Percentiles rank a stretch among this genome's conserved stretches.
phyloP scores from a whole-genome alignment of 2,888 invertebrate species.

The Dicranocentrus wangi region DNA sequence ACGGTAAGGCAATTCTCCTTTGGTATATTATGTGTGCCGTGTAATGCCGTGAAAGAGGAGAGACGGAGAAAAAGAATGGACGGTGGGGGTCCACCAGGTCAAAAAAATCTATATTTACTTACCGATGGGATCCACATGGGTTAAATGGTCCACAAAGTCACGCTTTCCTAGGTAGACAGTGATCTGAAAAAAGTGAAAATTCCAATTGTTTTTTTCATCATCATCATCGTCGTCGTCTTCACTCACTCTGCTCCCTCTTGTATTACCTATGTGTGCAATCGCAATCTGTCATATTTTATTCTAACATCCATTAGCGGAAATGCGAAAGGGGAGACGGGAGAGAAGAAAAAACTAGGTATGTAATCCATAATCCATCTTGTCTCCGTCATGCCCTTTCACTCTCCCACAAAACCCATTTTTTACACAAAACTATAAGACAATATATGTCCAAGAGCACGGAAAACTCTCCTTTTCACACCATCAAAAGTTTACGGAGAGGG shows the following conservation, averaged over 20 bases:
- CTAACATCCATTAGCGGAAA: conserved; percentile 15
- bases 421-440: conserved; percentile 25
- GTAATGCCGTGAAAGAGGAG: too few species aligned
- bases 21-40: too few species aligned
- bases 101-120: conserved; percentile 74
- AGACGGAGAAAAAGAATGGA: too few species aligned
- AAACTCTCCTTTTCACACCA: neutral
- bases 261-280: too few species aligned
- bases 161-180: conserved; percentile 90
- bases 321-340: neutral
- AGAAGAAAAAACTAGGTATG: conserved; percentile 19
- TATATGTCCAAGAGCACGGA: neutral
- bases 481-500: neutral
- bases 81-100: too few species aligned
- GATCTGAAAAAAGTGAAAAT: conserved; percentile 76
- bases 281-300: conserved; percentile 18
- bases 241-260: too few species aligned
- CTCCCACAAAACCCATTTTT: conserved; percentile 28
- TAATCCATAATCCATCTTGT: conserved; percentile 35
- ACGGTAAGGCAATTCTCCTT: too few species aligned
- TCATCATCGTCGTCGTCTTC: too few species aligned
- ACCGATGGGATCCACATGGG: conserved; percentile 90
- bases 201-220: neutral
- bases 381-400: conserved; percentile 15
- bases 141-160: conserved; percentile 91